phyloP scores from a whole-genome alignment of 92 coral and sea anemone genomes.

The Hydrozoanthus gracilis region DNA sequence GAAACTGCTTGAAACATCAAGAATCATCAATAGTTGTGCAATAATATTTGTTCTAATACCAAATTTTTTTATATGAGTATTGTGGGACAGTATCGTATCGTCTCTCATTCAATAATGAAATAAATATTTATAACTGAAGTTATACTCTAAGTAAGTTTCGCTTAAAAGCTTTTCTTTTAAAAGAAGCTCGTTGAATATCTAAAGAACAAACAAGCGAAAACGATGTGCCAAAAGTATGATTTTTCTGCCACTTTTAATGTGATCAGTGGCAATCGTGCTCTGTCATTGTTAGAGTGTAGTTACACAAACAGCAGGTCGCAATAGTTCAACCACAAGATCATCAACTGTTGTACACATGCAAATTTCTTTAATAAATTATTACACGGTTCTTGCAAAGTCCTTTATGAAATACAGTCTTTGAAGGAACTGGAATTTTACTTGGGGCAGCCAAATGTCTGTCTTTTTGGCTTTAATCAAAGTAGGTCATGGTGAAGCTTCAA shows the following conservation, averaged over 20 bases:
- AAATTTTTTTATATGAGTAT: no score
- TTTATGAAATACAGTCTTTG: not conserved
- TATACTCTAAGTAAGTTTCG: not conserved
- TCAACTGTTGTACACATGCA: constrained; percentile 4
- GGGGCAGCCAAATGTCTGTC: no score
- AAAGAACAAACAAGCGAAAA: not conserved
- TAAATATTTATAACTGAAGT: not conserved
- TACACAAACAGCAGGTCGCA: not conserved
- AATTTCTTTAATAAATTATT: constrained; percentile 16
- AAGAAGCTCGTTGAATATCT: not conserved
- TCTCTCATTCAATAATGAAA: not conserved
- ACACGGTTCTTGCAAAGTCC: not conserved
- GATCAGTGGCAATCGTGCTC: constrained; percentile 6
- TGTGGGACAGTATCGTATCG: not conserved
- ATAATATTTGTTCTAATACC: no score
- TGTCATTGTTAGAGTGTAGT: not conserved
- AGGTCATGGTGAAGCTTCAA: no score
- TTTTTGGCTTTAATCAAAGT: no score
- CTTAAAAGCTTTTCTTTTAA: not conserved
- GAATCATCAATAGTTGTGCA: no score
- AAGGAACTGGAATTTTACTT: no score
- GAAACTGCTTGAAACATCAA: no score
- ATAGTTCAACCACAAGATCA: not conserved
- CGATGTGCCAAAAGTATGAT: not conserved
- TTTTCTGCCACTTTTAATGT: not conserved